phyloP scores from a whole-genome alignment of 2,113 vertebrate genomes.

The Rhynchopsitta pachyrhyncha region DNA sequence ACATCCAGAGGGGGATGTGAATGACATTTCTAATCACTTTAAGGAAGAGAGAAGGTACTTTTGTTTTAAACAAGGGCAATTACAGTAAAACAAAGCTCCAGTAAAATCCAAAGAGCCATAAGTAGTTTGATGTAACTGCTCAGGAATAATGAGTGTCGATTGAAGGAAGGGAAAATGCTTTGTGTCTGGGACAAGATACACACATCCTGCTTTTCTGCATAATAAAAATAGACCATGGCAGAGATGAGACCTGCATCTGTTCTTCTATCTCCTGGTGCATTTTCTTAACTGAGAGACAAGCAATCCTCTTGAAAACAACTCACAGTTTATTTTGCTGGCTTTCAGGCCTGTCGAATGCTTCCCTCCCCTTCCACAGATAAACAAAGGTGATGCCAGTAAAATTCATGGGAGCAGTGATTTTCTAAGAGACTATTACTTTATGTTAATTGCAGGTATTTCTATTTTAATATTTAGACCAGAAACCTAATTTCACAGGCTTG shows the following conservation, averaged over 20 bases:
- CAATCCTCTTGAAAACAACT: background rate
- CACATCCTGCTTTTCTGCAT: background rate
- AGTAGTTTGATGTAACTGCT: background rate
- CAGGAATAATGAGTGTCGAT: background rate
- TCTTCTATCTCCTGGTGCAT: background rate
- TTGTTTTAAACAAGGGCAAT: conserved; percentile 42
- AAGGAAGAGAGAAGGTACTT: conserved; percentile 44
- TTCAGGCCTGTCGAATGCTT: background rate
- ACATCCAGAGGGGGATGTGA: conserved; percentile 65
- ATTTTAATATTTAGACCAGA: conserved; percentile 11
- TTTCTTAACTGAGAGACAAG: background rate
- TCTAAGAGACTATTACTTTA: background rate
- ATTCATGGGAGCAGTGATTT: background rate
- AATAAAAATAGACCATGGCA: background rate
- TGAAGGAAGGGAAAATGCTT: conserved; percentile 7
- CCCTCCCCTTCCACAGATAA: background rate
- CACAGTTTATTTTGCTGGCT: conserved; percentile 13
- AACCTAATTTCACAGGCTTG: background rate
- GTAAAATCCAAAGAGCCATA: conserved; percentile 31
- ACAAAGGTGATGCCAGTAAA: background rate
- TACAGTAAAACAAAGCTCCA: conserved; percentile 51
- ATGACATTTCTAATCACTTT: conserved; percentile 71
- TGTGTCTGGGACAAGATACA: background rate
- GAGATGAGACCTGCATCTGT: background rate
- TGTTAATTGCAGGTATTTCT: background rate